Base-by-base conservation (phyloP, 2,113 vertebrate species). In the Serinus canaria region DNA sequence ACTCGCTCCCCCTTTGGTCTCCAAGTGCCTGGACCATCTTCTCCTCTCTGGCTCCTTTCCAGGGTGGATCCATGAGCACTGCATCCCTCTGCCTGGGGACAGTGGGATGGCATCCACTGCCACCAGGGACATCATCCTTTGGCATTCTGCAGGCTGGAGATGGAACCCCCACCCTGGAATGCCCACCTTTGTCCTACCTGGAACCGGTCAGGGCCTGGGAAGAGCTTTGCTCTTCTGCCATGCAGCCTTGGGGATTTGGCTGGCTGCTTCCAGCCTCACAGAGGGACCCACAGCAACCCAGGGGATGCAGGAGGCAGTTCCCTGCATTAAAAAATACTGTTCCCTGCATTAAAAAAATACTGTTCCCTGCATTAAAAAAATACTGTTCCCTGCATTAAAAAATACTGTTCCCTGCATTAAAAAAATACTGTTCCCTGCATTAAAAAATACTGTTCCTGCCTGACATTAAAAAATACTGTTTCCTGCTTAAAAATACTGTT, bases 251-350 rank as follows among this genome's bases (percentile, higher is more conserved):
- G 98, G 98, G 59, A 97, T 64, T 31, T 69, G 49, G 78, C 97
- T 98, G 46, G 30, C 41, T 92, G 95, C 87, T 97, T 97, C 97
- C 98, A 97, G 35, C 98, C 97, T 78, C 98, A 98, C 87, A 98
- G 79, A n/a, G 98, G 97, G 53, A 98, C 98, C 43, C 98, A 98
- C 35, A 98, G 98, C 47, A 39, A 5, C 18, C 21, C 41, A 70
- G 37, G n/a, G 23, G 10, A 37, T 22, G 27, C 18, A 21, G n/a
- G 47, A 87, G 47, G 68, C 24, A 55, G 41, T 41, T 41, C 15
- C 41, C 14, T 15, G 6, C 41, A 41, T 41, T 41, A 41, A 41
- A 41, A 41, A 41, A 41, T 41, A 41, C 6, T 41, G 41, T 41
- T 41, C 15, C 41, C 41, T 41, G 15, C 41, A 41, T 41, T 41